A percentile compares a stretch with the other conserved stretches of the same genome.
Evolutionary conservation across 35 echinoderm and acorn worm genomes (phyloP).

Genomic region (Acanthaster planci): DNA sequence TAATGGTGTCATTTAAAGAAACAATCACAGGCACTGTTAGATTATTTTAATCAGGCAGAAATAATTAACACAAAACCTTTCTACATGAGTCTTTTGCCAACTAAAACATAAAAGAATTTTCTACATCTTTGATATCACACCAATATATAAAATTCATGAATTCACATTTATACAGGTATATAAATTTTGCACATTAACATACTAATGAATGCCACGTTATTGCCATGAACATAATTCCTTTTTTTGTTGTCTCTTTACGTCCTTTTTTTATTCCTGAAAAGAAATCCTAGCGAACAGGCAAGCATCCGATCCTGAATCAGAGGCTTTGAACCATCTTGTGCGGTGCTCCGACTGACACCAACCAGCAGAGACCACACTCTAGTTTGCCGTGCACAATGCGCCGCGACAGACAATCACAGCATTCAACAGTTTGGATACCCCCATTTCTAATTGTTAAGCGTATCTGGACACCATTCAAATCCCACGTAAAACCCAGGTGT

Average conservation of each 20-base stretch:
- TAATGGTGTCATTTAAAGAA: neutral
- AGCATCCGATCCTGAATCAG: too few species aligned
- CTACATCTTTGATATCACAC: constrained; percentile 24
- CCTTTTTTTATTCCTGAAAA: neutral
- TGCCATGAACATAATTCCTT: neutral
- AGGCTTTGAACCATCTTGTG: too few species aligned
- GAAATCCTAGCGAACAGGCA: neutral
- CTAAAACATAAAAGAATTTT: constrained; percentile 22
- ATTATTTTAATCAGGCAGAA: neutral
- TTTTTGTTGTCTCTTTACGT: neutral
- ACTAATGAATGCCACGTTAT: constrained; percentile 26
- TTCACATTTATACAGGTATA: constrained; percentile 16
- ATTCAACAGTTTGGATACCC: too few species aligned
- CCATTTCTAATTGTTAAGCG: too few species aligned
- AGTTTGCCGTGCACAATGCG: too few species aligned
- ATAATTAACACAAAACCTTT: neutral
- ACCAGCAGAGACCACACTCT: too few species aligned
- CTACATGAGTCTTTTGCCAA: neutral
- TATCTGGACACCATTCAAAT: too few species aligned
- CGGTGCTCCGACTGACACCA: too few species aligned
- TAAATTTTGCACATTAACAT: constrained; percentile 24
- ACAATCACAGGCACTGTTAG: constrained; percentile 13
- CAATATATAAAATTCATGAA: constrained; percentile 18
- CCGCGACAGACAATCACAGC: too few species aligned
- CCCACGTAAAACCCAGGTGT: too few species aligned